A percentile compares a stretch with the other conserved stretches of the same genome.
These are phyloP conservation scores for Manis crassicaudata DNA, from an alignment of 2,797 vertebrate genomes.

Conservation along the genomic window DNA sequence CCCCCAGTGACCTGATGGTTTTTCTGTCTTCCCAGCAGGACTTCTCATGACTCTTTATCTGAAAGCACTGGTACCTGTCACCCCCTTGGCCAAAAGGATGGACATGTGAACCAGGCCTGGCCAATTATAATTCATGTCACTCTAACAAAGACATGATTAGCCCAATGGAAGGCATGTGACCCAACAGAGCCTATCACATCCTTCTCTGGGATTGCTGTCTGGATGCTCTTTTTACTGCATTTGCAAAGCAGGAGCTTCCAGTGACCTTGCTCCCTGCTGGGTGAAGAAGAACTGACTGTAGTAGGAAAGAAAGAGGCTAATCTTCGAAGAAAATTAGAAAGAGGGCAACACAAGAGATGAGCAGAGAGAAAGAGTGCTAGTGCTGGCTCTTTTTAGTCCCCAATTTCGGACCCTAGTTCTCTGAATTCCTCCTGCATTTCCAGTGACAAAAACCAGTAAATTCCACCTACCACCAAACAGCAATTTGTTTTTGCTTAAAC, in stretches of 20 bases:
- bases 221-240: not conserved
- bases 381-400: not conserved
- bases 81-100: not conserved
- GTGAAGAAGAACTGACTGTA: not conserved
- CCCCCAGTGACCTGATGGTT: not conserved
- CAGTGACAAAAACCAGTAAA: not conserved
- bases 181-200: not conserved
- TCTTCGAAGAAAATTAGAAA: not conserved
- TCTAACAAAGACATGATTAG: not conserved
- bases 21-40: not conserved
- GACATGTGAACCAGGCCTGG: not conserved
- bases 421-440: not conserved
- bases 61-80: not conserved
- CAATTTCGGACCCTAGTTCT: not conserved
- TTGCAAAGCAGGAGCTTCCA: not conserved
- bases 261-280: not conserved
- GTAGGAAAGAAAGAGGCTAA: not conserved
- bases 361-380: not conserved
- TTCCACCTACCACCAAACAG: not conserved
- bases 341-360: not conserved
- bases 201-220: not conserved
- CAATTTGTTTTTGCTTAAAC: not conserved
- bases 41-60: not conserved
- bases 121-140: not conserved
- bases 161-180: not conserved